Base-by-base conservation (phyloP, 1,140 invertebrate genomes). In the Papilio helenus region DNA sequence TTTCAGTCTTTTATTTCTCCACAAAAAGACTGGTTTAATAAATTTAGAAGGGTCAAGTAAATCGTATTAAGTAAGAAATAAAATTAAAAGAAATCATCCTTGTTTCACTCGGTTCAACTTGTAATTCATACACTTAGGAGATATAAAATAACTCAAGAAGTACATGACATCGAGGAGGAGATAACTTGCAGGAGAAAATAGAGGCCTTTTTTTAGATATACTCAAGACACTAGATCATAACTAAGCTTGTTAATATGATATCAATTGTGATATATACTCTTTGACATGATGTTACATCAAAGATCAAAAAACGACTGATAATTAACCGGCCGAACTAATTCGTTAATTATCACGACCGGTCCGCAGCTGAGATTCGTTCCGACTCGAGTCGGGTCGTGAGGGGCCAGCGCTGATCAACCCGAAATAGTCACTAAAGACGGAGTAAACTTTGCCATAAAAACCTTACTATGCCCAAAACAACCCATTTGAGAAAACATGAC, bases 241-340 rank as follows among this genome's bases (percentile, higher is more conserved):
- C 61, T 34, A 49, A 44, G 71, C 34, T 39, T 39, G 34, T 72
- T 42, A 61, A 71, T 26, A 65, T 46, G n/a, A 79, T 73, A 51
- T 18, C 26, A 46, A 55, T 44, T 58, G 68, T 61, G 68, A 39
- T 76, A 16, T 76, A 61, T 23, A 58, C 3, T 65, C 65, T 46
- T 73, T 61, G 18, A n/a, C 61, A 55, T 39, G 20, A 29, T 58
- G 29, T n/a, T 55, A 68, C 46, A 49, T 65, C 65, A 72, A 82
- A 42, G 80, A 72, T 46, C n/a, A 78, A 82, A 73, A 80, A 86
- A 82, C 51, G 18, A 76, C 79, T 77, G 84, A 85, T 81, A 83
- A 82, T 80, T 71, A 46, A 83, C 83, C 76, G 79, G 80, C 82
- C 80, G 88, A 89, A 87, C 88, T 85, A 85, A 89, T 88, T 88